Evolutionary conservation across 2,113 vertebrate species (phyloP), one percentile per base, ranked within the genome.

Genomic region (Archilochus colubris): DNA sequence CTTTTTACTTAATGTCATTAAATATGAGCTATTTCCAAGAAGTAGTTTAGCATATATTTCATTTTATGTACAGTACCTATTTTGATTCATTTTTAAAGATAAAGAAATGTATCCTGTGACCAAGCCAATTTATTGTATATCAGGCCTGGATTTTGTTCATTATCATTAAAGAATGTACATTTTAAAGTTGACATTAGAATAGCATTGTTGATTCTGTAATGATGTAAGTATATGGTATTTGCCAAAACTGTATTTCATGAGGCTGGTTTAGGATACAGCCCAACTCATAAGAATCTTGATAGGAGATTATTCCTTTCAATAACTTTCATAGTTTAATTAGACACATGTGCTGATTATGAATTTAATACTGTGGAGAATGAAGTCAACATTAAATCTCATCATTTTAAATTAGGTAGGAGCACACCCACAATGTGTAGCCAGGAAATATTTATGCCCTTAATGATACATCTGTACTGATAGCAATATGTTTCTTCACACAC

Each of bases 141-240:
- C 59, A 74, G 57, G 36, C 25, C 76, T 95, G 66, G 73, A 82
- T 95, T 83, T 94, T 8, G 67, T 80, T 94, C 30, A 66, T 82
- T 95, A 88, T 95, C 54, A 22, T 72, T 84, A 66, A 93, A 83
- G 36, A 90, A 93, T 90, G 69, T 90, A 18, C 55, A 80, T 91
- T 82, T 88, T 85, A 23, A 75, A 88, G 44, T 91, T 93, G 94
- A 59, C 82, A 92, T 96, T 46, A 92, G 82, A 93, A 96, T 88
- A 93, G 58, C 74, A 84, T 74, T 86, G 87, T 94, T 89, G 77
- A 95, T 94, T 97, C 86, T 94, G 53, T 76, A 90, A 44, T 96
- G 88, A 95, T 89, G 91, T 95, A 92, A 96, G 91, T 86, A 95
- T 55, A 74, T 40, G 59, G 18, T 94, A 94, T 97, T 96, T 97